Evolutionary conservation across 2,113 vertebrate genomes (phyloP).

Genomic region (Lagenorhynchus albirostris): DNA sequence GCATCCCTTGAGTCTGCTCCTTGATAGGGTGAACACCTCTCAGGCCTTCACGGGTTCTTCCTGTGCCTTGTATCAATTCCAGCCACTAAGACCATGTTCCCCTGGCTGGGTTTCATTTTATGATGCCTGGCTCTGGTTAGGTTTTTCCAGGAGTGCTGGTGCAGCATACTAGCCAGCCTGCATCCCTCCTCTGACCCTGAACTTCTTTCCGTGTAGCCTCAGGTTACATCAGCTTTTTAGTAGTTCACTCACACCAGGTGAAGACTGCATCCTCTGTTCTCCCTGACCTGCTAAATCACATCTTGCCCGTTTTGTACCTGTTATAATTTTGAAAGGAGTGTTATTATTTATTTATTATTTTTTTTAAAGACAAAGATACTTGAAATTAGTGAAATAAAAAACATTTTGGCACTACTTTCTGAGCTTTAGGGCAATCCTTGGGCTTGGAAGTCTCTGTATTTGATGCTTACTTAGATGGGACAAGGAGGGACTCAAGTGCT

Average conservation of each 20-base stretch:
- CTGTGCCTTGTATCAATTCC: not conserved
- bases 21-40: not conserved
- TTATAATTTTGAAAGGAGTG: slow-evolving; percentile 9
- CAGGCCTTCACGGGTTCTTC: not conserved
- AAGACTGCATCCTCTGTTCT: not conserved
- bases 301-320: not conserved
- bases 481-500: not conserved
- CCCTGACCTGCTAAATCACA: slow-evolving; percentile 15
- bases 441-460: not conserved
- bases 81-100: not conserved
- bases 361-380: not conserved
- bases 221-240: not conserved
- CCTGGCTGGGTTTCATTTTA: not conserved
- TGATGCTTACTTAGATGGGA: not conserved
- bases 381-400: slow-evolving; percentile 32
- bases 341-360: not conserved
- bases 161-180: not conserved
- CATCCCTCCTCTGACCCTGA: not conserved
- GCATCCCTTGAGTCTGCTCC: not conserved
- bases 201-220: not conserved
- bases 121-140: not conserved
- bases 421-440: slow-evolving; percentile 7
- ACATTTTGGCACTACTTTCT: not conserved
- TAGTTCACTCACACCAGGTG: not conserved
- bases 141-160: not conserved